phyloP scores from a whole-genome alignment of 2,888 invertebrate species.

The Lasioglossum malachurum region DNA sequence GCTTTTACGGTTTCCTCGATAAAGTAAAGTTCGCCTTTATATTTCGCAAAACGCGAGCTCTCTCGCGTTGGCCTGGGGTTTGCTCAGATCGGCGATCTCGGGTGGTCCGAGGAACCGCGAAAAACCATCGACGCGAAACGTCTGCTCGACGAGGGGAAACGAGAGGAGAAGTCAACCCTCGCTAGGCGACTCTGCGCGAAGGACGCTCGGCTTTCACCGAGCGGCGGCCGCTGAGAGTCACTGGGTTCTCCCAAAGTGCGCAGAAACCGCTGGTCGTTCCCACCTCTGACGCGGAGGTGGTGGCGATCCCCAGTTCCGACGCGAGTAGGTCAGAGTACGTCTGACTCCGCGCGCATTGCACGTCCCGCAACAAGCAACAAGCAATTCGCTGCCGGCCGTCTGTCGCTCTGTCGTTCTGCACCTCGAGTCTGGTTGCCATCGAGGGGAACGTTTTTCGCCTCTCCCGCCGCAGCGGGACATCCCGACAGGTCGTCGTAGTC shows the following conservation, averaged over 20 bases:
- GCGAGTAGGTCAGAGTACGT: slow-evolving; percentile 22
- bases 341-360: neutral
- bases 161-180: neutral
- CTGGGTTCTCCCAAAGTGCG: slow-evolving; percentile 1
- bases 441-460: slow-evolving; percentile 2
- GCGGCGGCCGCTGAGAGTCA: neutral
- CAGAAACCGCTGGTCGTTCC: slow-evolving; percentile 5
- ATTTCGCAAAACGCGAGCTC: neutral
- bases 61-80: neutral
- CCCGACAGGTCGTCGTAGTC: slow-evolving; percentile 47
- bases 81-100: neutral
- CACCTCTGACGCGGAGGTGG: neutral
- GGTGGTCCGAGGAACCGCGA: neutral
- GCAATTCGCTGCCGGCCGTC: neutral
- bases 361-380: neutral
- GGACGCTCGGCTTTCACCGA: neutral
- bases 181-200: neutral
- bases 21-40: slow-evolving; percentile 60
- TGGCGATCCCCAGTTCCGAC: slow-evolving; percentile 20
- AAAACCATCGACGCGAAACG: neutral
- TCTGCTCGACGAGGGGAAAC: neutral
- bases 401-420: neutral
- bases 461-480: slow-evolving; percentile 34
- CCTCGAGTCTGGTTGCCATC: neutral
- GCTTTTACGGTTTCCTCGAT: slow-evolving; percentile 63